Evolutionary conservation across 2,888 invertebrate species (phyloP), one percentile per base, ranked within the genome.

Genomic region (Tenthredo amoena): DNA sequence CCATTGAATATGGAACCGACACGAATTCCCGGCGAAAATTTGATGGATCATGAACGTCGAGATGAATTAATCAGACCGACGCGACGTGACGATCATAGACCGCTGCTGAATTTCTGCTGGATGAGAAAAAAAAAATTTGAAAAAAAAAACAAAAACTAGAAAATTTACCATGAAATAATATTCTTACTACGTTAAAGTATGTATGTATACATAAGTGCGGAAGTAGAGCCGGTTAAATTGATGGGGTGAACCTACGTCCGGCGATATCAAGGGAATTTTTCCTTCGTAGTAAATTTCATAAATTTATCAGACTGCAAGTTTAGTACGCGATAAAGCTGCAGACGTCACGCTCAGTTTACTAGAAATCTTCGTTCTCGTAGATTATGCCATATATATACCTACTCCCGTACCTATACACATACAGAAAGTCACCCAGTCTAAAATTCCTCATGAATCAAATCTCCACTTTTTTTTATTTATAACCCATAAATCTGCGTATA

Each of bases 291-390:
- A n/a, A 37, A 71, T 71, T 37, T 62, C 18, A n/a, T 37, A 71
- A 71, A 71, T 71, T 71, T 71, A 37, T 71, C 37, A 71, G 37
- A 1, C 34, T n/a, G 71, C 37, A 37, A 18, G 18, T 34, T 71
- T 71, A 71, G 21, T 34, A 40, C n/a, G 50, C 50, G 68, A 68
- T 68, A 68, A 68, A 26, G 68, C 31, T 12, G 68, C 68, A 68
- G 10, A 34, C 34, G 68, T 68, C 68, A 68, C 68, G 68, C 68
- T 68, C 68, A 47, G n/a, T 47, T 47, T 76, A 40, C n/a, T 47
- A 37, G 76, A 47, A 76, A 40, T 71, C 9, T 34, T 40, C 37
- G 34, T 71, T 18, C n/a, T 71, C 71, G 40, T 71, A 71, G 71
- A 71, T 71, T 68, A 10, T 31, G 12, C 68, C 37, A 37, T 47